These are phyloP conservation scores for Oreochromis spilurus DNA, from an alignment of 2,113 vertebrate genomes.

Conservation along the genomic window DNA sequence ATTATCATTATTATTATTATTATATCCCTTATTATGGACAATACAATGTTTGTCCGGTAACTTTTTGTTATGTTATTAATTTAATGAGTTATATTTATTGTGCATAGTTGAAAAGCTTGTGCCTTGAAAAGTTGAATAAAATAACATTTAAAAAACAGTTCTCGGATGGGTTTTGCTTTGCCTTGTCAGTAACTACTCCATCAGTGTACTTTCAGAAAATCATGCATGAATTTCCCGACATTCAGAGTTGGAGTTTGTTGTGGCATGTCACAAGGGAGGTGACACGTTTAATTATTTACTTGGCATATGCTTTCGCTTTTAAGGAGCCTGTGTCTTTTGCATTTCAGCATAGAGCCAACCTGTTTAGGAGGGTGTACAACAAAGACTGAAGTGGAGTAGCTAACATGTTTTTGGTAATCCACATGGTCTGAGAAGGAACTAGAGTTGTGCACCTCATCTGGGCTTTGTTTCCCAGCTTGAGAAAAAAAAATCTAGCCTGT, in stretches of 20 bases:
- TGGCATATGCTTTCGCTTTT: not conserved
- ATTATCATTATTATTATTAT: not conserved
- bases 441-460: not conserved
- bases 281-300: not conserved
- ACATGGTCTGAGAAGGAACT: not conserved
- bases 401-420: not conserved
- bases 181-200: not conserved
- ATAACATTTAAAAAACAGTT: slow-evolving; percentile 13
- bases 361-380: not conserved
- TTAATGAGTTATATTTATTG: slow-evolving; percentile 73
- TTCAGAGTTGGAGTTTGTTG: not conserved
- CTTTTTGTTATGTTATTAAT: slow-evolving; percentile 51
- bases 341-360: not conserved
- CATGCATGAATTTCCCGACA: not conserved
- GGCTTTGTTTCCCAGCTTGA: not conserved
- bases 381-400: not conserved
- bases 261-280: not conserved
- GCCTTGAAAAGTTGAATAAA: slow-evolving; percentile 50
- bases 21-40: slow-evolving; percentile 27
- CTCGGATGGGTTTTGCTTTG: not conserved
- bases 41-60: slow-evolving; percentile 35
- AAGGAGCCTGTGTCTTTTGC: not conserved
- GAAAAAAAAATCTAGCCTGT: not conserved
- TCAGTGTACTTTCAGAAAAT: not conserved
- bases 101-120: slow-evolving; percentile 38